Evolutionary conservation across 2,888 invertebrate genomes (phyloP), one percentile per base, ranked within the genome.

Genomic region (Rhaphigaster nebulosa): DNA sequence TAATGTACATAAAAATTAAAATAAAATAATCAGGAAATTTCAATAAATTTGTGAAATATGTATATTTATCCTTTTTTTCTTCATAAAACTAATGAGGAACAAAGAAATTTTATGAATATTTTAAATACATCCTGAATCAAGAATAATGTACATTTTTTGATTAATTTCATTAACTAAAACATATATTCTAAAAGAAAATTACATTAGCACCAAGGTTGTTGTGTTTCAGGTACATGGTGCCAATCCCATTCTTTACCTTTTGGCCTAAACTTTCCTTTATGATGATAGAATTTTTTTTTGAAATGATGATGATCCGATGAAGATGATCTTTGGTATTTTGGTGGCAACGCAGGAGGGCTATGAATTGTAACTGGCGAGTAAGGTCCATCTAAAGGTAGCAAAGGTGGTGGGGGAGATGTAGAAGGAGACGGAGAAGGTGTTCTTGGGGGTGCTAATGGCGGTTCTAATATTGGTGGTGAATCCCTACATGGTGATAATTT

Each of bases 231-330:
- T 34, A 90, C 90, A 70, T 92, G 92, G 80, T 92, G 92, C 96
- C 96, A 96, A 93, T 96, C 95, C 96, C 96, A 96, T 93, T 96
- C 96, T 93, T 96, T 96, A 91, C 96, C 96, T 93, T 96, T 96
- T 10, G 96, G 96, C 92, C 96, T 94, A 94, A 96, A 96, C 93
- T 96, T 96, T 91, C 95, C 95, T 92, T 95, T 95, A 92, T 95
- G 95, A 93, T 94, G 95, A 94, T 97, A 97, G 94, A 96, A 96
- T 93, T 97, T 97, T 94, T 97, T 97, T 94, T 97, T 97, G 94
- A 97, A 97, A 94, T 97, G 97, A 92, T 95, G 95, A 87, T 92
- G 92, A 23, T 60, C 93, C 80, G 93, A 92, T 92, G 95, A 95
- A 76, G 93, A 92, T 92, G 95, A 95, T 60, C 96, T 94, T 93